These are phyloP conservation scores for Argyresthia goedartella DNA, from an alignment of 2,888 invertebrate species.

Conservation along the genomic window DNA sequence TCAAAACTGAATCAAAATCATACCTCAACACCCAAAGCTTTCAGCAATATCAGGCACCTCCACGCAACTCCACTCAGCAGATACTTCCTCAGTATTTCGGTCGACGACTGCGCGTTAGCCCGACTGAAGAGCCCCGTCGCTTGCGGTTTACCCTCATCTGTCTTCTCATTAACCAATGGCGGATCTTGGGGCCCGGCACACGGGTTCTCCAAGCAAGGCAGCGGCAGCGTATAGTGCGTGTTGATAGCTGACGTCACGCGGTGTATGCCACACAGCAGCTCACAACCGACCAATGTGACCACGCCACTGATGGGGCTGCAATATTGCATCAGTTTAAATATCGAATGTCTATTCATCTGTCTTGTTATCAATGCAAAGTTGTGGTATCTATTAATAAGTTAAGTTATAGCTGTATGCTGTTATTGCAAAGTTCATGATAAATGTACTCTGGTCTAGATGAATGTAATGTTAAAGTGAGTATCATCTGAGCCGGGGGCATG, in stretches of 20 bases:
- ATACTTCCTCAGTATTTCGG: slow-evolving; percentile 61
- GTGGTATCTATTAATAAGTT: not conserved
- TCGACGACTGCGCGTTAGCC: slow-evolving; percentile 34
- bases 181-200: slow-evolving; percentile 6
- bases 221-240: slow-evolving; percentile 28
- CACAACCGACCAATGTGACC: slow-evolving; percentile 73
- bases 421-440: not conserved
- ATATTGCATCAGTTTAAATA: not conserved
- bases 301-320: slow-evolving; percentile 70
- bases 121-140: slow-evolving; percentile 37
- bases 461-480: not conserved
- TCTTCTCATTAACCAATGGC: slow-evolving; percentile 17
- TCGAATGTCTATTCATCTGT: not conserved
- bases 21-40: slow-evolving; percentile 70
- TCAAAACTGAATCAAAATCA: slow-evolving; percentile 4
- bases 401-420: not conserved
- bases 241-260: slow-evolving; percentile 59
- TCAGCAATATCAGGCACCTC: slow-evolving; percentile 71
- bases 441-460: not conserved
- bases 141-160: slow-evolving; percentile 19
- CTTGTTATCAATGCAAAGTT: not conserved
- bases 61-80: slow-evolving; percentile 73
- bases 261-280: slow-evolving; percentile 74
- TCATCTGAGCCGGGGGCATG: not conserved
- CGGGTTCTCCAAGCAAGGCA: slow-evolving; percentile 4